phyloP scores from a whole-genome alignment of 2,113 vertebrate genomes.

The Amphiprion ocellaris region DNA sequence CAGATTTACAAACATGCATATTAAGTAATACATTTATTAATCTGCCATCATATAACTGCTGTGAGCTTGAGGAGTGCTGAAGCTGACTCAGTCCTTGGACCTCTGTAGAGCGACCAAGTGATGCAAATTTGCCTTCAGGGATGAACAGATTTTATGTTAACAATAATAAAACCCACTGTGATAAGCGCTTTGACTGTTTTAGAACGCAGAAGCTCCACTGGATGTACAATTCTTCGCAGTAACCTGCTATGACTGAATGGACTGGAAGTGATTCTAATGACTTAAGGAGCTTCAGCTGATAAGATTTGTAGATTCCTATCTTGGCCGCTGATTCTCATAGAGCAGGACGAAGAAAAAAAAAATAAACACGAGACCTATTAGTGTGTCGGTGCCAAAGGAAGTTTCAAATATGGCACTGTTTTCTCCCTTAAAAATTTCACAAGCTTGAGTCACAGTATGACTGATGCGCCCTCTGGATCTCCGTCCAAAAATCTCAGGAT shows the following conservation, averaged over 20 bases:
- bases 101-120: background rate
- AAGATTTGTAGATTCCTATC: background rate
- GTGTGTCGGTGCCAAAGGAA: constrained; percentile 40
- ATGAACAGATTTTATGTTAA: constrained; percentile 16
- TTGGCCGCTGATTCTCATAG: background rate
- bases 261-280: background rate
- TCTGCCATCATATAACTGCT: background rate
- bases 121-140: constrained; percentile 5
- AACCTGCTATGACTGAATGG: background rate
- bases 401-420: constrained; percentile 62
- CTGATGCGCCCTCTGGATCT: constrained; percentile 57
- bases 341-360: constrained; percentile 1
- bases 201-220: background rate
- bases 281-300: background rate
- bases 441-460: constrained; percentile 79
- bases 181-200: background rate
- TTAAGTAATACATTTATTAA: background rate
- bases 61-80: constrained; percentile 6
- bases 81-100: constrained; percentile 51
- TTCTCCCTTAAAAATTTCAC: constrained; percentile 58
- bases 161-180: background rate
- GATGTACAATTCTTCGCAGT: background rate
- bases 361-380: constrained; percentile 1
- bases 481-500: constrained; percentile 72
- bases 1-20: background rate